Conservation (phyloP, 2,797 vertebrate genomes). For the Trachops cirrhosus region DNA sequence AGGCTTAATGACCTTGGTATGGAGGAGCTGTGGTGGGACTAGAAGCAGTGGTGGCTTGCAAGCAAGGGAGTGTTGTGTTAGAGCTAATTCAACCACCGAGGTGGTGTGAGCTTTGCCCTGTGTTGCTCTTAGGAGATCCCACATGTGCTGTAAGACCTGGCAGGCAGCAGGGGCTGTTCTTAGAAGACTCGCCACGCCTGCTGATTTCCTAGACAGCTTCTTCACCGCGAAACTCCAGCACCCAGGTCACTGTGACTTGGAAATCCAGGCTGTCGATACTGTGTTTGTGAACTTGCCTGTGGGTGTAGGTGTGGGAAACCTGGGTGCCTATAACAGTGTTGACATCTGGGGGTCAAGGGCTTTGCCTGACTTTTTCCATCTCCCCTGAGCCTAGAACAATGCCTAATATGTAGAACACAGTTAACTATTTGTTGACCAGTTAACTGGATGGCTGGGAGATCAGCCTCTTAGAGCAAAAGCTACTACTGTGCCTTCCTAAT, state of each 20-base stretch:
- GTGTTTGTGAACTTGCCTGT: slow-evolving; percentile 5
- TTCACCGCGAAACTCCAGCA: not conserved
- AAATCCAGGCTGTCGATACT: not conserved
- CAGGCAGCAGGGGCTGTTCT: not conserved
- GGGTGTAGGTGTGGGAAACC: not conserved
- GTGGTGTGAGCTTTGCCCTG: not conserved
- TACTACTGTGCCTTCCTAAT: not conserved
- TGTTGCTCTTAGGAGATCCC: not conserved
- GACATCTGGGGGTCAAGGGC: not conserved
- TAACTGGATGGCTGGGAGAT: not conserved
- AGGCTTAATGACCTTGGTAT: not conserved
- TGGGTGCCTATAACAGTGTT: not conserved
- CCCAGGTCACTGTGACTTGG: not conserved
- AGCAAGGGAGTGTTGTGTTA: not conserved
- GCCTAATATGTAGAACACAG: not conserved
- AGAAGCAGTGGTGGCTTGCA: not conserved
- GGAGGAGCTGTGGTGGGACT: not conserved
- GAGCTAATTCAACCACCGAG: not conserved
- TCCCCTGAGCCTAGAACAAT: not conserved
- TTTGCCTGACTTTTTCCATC: not conserved
- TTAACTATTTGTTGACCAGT: not conserved
- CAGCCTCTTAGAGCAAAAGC: not conserved
- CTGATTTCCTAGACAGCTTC: not conserved
- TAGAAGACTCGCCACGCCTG: not conserved
- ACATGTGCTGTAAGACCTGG: not conserved